Conservation (phyloP, 1,140 invertebrate genomes). For the Triops cancriformis region DNA sequence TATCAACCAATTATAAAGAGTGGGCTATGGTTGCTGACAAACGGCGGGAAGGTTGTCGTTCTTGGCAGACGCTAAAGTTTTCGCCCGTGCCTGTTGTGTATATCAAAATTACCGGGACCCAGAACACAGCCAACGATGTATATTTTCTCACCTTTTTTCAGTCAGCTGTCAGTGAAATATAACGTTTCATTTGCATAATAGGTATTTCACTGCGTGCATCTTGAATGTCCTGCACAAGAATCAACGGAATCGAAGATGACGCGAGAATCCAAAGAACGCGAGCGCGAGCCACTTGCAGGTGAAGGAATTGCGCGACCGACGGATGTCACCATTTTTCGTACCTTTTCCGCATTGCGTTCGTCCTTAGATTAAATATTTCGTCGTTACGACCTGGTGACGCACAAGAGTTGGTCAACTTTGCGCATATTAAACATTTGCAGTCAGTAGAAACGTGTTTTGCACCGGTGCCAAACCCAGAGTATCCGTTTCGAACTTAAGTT, state of each 20-base stretch:
- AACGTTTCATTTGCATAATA: constrained; percentile 38
- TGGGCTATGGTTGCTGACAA: constrained; percentile 81
- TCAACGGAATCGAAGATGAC: background rate
- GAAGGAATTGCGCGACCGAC: background rate
- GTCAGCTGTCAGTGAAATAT: background rate
- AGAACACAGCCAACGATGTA: constrained; percentile 95
- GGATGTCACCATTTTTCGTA: background rate
- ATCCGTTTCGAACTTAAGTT: background rate
- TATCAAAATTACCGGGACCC: constrained; percentile 86
- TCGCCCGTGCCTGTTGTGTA: constrained; percentile 72
- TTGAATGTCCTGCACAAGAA: constrained; percentile 79
- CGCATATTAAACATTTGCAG: background rate
- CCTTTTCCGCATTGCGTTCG: background rate
- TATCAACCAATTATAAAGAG: constrained; percentile 80
- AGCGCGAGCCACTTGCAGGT: background rate
- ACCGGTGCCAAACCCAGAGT: background rate
- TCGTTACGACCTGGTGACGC: too few species aligned
- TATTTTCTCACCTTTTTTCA: constrained; percentile 21
- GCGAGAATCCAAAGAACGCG: background rate
- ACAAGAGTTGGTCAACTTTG: background rate
- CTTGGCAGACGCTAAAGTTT: constrained; percentile 88
- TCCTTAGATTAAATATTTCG: background rate
- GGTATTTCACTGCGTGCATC: constrained; percentile 96
- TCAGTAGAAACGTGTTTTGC: constrained; percentile 2
- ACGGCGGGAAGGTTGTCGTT: constrained; percentile 63